phyloP scores from a whole-genome alignment of 1,140 invertebrate species.

The Pissodes strobi region DNA sequence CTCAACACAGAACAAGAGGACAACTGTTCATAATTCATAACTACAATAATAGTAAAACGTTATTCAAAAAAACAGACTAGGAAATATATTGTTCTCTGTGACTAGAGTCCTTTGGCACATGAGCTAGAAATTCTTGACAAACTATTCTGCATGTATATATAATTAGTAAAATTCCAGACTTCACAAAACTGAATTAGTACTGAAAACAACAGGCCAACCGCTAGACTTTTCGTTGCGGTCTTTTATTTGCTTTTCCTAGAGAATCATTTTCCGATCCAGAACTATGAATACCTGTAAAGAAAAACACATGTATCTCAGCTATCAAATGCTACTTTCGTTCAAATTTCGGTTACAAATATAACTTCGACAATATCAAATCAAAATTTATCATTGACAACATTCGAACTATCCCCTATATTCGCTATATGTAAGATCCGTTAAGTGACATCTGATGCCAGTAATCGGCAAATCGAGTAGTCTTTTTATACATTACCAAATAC shows the following conservation, averaged over 20 bases:
- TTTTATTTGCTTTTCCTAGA: conserved; percentile 47
- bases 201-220: conserved; percentile 41
- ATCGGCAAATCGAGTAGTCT: too few species aligned
- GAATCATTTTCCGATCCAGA: conserved; percentile 53
- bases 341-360: too few species aligned
- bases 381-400: too few species aligned
- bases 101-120: neutral
- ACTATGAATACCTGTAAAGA: conserved; percentile 40
- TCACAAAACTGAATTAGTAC: neutral
- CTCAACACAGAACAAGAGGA: neutral
- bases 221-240: conserved; percentile 52
- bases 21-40: too few species aligned
- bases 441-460: too few species aligned
- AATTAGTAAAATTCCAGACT: conserved; percentile 25
- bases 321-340: too few species aligned
- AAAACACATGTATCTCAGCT: neutral
- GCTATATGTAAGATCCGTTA: too few species aligned
- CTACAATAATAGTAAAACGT: too few species aligned
- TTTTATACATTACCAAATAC: too few species aligned
- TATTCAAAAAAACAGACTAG: neutral
- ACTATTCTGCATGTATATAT: too few species aligned
- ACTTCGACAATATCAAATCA: too few species aligned
- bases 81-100: neutral
- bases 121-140: neutral
- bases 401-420: too few species aligned